A percentile compares a stretch with the other conserved stretches of the same genome.
These are phyloP conservation scores for Andrena marginata DNA, from an alignment of 2,888 invertebrate genomes.

Conservation along the genomic window DNA sequence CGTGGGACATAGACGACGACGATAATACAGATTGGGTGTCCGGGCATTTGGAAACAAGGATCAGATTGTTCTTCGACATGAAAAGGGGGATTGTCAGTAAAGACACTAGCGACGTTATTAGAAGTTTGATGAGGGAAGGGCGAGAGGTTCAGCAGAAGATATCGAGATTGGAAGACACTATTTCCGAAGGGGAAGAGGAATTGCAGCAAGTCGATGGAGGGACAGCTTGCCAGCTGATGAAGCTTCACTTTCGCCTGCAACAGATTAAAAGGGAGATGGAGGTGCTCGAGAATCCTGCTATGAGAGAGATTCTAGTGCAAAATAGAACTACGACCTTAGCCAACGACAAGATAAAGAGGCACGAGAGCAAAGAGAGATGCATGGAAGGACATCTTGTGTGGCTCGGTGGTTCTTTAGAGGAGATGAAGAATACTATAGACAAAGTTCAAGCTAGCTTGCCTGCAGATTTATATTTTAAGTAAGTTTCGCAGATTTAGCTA, in stretches of 20 bases:
- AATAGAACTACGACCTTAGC: constrained; percentile 74
- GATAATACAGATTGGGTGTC: constrained; percentile 87
- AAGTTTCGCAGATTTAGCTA: constrained; percentile 59
- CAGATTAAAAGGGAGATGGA: constrained; percentile 88
- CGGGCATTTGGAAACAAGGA: constrained; percentile 86
- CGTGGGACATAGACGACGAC: constrained; percentile 90
- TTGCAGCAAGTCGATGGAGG: constrained; percentile 76
- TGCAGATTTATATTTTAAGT: constrained; percentile 83
- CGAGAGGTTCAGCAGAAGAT: constrained; percentile 86
- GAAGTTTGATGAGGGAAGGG: constrained; percentile 86
- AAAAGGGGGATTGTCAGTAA: constrained; percentile 86
- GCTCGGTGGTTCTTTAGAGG: constrained; percentile 84
- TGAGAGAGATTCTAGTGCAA: constrained; percentile 85
- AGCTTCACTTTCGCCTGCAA: constrained; percentile 86
- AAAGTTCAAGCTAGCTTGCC: constrained; percentile 84
- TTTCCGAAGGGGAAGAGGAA: constrained; percentile 79
- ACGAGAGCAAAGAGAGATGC: constrained; percentile 70
- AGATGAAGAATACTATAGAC: constrained; percentile 85
- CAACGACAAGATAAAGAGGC: constrained; percentile 67
- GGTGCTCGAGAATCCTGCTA: constrained; percentile 87
- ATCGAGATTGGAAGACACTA: constrained; percentile 84
- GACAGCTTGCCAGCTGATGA: constrained; percentile 86
- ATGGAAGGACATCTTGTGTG: constrained; percentile 84
- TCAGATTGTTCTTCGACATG: constrained; percentile 87
- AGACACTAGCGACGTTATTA: constrained; percentile 86